A percentile compares a stretch with the other conserved stretches of the same genome.
These are phyloP conservation scores for Sinodicranocentrus sp. DNA, from an alignment of 2,888 invertebrate genomes.

Conservation along the genomic window DNA sequence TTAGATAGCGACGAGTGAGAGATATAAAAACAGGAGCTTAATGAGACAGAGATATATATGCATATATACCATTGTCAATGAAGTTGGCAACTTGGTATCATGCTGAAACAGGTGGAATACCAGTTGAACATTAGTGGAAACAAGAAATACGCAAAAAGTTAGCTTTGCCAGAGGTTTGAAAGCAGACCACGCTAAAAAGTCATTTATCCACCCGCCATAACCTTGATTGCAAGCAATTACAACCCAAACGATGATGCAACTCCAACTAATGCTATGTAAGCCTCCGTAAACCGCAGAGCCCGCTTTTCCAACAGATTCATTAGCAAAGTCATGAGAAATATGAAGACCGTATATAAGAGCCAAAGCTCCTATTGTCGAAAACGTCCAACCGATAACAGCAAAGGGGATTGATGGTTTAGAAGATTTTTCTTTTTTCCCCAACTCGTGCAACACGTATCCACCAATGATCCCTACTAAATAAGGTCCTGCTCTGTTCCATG, in stretches of 20 bases:
- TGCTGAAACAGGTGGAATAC: slow-evolving; percentile 54
- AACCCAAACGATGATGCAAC: slow-evolving; percentile 73
- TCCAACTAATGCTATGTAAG: slow-evolving; percentile 73
- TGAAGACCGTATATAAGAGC: slow-evolving; percentile 20
- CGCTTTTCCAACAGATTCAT: neutral
- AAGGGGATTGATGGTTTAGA: slow-evolving; percentile 23
- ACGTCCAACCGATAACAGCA: slow-evolving; percentile 35
- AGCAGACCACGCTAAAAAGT: slow-evolving; percentile 65
- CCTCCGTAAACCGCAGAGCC: slow-evolving; percentile 71
- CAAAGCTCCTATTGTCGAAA: neutral
- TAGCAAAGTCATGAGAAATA: neutral
- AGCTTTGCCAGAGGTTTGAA: slow-evolving; percentile 70
- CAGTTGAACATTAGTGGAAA: slow-evolving; percentile 65
- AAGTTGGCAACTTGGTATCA: neutral
- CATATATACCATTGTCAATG: slow-evolving; percentile 14
- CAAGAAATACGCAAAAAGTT: slow-evolving; percentile 66
- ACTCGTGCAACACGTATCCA: neutral
- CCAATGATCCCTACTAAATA: slow-evolving; percentile 4
- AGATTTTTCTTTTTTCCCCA: neutral
- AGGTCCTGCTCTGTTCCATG: slow-evolving; percentile 47
- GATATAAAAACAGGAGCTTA: neutral
- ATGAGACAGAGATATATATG: neutral
- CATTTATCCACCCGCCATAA: slow-evolving; percentile 71
- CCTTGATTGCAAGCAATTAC: slow-evolving; percentile 76
- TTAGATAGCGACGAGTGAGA: too few relatives aligned